Conservation (phyloP, 1,140 invertebrate species). For the Drosophila baimaii region DNA sequence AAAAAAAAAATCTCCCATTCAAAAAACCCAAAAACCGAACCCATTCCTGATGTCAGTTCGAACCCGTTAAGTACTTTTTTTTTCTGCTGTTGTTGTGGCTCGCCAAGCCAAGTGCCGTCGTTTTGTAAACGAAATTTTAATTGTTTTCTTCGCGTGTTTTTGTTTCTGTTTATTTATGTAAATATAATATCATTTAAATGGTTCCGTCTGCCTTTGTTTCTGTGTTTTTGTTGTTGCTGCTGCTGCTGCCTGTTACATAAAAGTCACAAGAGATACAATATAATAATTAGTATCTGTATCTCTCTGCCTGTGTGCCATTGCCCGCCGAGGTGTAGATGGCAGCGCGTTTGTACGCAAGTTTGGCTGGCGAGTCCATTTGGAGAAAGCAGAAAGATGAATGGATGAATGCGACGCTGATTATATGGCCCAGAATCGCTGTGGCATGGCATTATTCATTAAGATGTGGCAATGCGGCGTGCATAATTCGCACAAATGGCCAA, state of each 20-base stretch:
- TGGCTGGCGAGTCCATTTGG: slow-evolving; percentile 36
- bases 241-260: slow-evolving; percentile 66
- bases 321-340: slow-evolving; percentile 67
- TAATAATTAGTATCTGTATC: slow-evolving; percentile 74
- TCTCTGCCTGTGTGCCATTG: slow-evolving; percentile 18
- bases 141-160: slow-evolving; percentile 44
- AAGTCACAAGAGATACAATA: slow-evolving; percentile 70
- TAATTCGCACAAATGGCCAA: slow-evolving; percentile 35
- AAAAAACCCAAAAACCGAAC: slow-evolving; percentile 43
- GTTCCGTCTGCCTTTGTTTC: slow-evolving; percentile 42
- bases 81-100: neutral
- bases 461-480: slow-evolving; percentile 38
- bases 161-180: slow-evolving; percentile 67
- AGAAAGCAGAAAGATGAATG: slow-evolving; percentile 73
- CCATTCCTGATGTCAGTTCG: slow-evolving; percentile 65
- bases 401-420: slow-evolving; percentile 36
- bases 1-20: slow-evolving; percentile 8
- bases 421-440: slow-evolving; percentile 58
- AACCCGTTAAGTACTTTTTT: slow-evolving; percentile 62
- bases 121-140: slow-evolving; percentile 69
- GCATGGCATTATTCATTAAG: slow-evolving; percentile 52
- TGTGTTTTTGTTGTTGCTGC: too few species aligned
- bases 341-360: slow-evolving; percentile 26
- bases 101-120: slow-evolving; percentile 35
- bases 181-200: slow-evolving; percentile 80